Evolutionary conservation across 1,140 invertebrate genomes (phyloP).

Genomic region (Leptonema lineaticorne): DNA sequence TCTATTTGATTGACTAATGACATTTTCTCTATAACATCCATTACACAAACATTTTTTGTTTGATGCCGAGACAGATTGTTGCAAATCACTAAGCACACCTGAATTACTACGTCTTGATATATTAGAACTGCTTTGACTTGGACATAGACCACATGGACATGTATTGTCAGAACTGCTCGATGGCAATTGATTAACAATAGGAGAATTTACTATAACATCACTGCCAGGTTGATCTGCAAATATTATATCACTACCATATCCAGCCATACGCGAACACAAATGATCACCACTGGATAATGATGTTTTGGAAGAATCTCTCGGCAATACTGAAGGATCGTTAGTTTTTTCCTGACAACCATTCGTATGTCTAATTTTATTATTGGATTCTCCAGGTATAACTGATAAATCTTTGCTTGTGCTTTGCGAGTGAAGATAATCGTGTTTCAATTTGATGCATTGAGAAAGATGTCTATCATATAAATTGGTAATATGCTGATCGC

Average conservation of each 20-base stretch:
- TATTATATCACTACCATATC: slow-evolving; percentile 49
- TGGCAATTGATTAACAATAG: slow-evolving; percentile 35
- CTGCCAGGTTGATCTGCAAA: slow-evolving; percentile 51
- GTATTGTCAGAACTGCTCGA: slow-evolving; percentile 43
- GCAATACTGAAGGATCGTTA: slow-evolving; percentile 43
- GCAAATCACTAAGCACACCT: slow-evolving; percentile 52
- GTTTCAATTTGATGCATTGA: slow-evolving; percentile 55
- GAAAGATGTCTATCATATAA: slow-evolving; percentile 61
- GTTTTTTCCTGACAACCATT: slow-evolving; percentile 22
- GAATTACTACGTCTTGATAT: slow-evolving; percentile 45
- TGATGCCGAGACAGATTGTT: slow-evolving; percentile 48
- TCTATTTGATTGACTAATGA: neutral
- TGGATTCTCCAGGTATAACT: neutral
- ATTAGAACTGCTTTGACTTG: slow-evolving; percentile 41
- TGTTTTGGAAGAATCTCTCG: slow-evolving; percentile 45
- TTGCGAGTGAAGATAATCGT: slow-evolving; percentile 52
- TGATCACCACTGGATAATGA: slow-evolving; percentile 49
- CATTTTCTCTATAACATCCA: slow-evolving; percentile 49
- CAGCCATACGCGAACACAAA: slow-evolving; percentile 47
- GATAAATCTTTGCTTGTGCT: slow-evolving; percentile 40
- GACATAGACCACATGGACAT: slow-evolving; percentile 53
- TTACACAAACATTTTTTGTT: slow-evolving; percentile 47
- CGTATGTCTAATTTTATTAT: slow-evolving; percentile 19
- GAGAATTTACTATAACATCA: slow-evolving; percentile 45
- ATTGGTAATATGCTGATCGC: slow-evolving; percentile 44